phyloP scores from a whole-genome alignment of 1,140 invertebrate species.

The Papilio xuthus region DNA sequence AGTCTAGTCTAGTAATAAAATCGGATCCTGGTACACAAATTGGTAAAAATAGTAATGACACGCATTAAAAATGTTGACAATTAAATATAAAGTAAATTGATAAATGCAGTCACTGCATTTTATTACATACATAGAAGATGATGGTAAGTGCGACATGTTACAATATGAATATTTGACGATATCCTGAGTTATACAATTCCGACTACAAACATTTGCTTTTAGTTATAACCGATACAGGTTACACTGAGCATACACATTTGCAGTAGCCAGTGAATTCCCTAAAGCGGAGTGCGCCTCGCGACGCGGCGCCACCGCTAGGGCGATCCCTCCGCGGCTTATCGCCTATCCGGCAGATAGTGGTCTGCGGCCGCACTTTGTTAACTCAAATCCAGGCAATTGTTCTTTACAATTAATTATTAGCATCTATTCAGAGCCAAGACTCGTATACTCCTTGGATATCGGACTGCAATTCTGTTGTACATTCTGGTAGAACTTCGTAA shows the following conservation, averaged over 20 bases:
- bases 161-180: neutral
- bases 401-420: neutral
- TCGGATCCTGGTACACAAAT: neutral
- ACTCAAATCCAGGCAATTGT: slow-evolving; percentile 51
- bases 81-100: neutral
- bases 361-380: slow-evolving; percentile 46
- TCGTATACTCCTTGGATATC: neutral
- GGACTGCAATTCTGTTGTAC: neutral
- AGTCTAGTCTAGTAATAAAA: neutral
- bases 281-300: neutral
- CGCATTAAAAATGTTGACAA: neutral
- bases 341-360: slow-evolving; percentile 47
- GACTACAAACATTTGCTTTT: neutral
- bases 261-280: neutral
- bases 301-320: neutral
- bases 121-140: neutral
- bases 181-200: neutral
- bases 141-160: neutral
- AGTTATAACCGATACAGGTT: too few species aligned
- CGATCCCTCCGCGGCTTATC: neutral
- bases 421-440: neutral
- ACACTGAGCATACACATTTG: too few species aligned
- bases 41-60: neutral
- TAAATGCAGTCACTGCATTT: neutral
- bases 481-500: too few species aligned